Percentiles rank a stretch among this genome's conserved stretches.
Evolutionary conservation across 2,888 invertebrate genomes (phyloP).

Genomic region (Dyspetes luteomarginatus): DNA sequence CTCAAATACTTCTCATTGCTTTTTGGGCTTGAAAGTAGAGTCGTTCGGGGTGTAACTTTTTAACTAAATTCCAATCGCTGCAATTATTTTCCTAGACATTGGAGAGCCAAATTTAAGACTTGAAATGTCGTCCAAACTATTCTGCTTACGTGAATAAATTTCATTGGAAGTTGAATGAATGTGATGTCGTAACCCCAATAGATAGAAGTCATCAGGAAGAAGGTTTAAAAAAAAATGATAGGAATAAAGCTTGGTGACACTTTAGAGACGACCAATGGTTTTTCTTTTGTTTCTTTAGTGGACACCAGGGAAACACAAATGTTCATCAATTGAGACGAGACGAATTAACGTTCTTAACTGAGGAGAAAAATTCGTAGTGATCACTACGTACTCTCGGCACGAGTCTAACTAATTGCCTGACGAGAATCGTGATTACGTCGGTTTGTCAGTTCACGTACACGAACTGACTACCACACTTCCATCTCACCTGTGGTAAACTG

Average conservation of each 20-base stretch:
- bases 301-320: constrained; percentile 11
- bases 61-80: too few species aligned
- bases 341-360: constrained; percentile 76
- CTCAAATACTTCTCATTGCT: too few species aligned
- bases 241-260: not conserved
- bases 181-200: not conserved
- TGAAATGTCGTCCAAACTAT: not conserved
- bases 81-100: not conserved
- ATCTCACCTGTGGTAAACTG: constrained; percentile 32
- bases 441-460: constrained; percentile 77
- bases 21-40: too few species aligned
- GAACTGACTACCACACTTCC: constrained; percentile 12
- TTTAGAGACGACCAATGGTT: not conserved
- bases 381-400: constrained; percentile 75
- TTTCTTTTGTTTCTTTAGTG: not conserved
- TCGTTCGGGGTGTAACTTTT: too few species aligned
- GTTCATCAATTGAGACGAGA: constrained; percentile 67
- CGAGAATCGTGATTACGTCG: constrained; percentile 81
- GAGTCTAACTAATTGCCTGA: constrained; percentile 80
- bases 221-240: not conserved
- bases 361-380: constrained; percentile 80
- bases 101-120: not conserved
- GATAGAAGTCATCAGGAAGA: constrained; percentile 2
- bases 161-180: not conserved
- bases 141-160: not conserved